Evolutionary conservation across 2,113 vertebrate species (phyloP).

Genomic region (Bos taurus): ARS-UCD2.0 NC_037348.1:50383001-50383500

Average conservation of each 20-base stretch:
- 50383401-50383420: background rate
- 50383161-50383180: background rate
- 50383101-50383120: background rate
- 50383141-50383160: background rate
- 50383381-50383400: background rate
- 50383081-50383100: background rate
- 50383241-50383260: background rate
- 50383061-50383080: background rate
- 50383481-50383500: background rate
- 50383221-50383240: background rate
- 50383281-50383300: background rate
- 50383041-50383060: background rate
- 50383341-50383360: background rate
- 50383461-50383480: background rate
- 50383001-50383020: background rate
- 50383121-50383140: background rate
- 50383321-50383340: background rate
- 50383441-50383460: background rate
- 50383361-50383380: background rate
- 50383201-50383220: background rate
- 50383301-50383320: background rate
- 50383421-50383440: background rate
- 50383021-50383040: background rate
- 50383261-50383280: background rate
- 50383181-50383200: background rate